These are phyloP conservation scores for Narcine bancroftii DNA, from an alignment of 2,113 vertebrate species.

Conservation along the genomic window DNA sequence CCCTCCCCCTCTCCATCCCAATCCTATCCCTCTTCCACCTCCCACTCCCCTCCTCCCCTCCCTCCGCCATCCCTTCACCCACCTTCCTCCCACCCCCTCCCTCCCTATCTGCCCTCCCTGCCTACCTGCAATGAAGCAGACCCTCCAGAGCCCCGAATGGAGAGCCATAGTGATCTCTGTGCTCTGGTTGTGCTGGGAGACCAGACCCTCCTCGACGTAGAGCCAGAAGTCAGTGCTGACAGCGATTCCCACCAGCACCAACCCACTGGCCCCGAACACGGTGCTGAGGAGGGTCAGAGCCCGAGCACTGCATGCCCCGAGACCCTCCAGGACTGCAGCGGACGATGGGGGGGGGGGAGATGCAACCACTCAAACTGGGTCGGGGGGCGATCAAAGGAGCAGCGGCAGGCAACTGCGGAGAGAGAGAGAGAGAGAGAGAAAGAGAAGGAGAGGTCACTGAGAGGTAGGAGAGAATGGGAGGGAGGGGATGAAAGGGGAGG, in stretches of 20 bases:
- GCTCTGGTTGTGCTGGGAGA: conserved; percentile 83
- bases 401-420: conserved; percentile 27
- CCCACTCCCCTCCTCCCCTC: background rate
- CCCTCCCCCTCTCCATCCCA: background rate
- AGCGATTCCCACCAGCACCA: conserved; percentile 81
- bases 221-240: conserved; percentile 93
- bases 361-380: conserved; percentile 46
- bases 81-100: background rate
- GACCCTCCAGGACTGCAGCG: conserved; percentile 52
- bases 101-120: background rate
- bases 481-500: too few species aligned
- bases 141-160: conserved; percentile 84
- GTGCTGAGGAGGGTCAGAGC: conserved; percentile 86
- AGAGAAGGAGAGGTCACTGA: too few species aligned
- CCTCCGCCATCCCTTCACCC: background rate
- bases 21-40: background rate
- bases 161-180: conserved; percentile 87
- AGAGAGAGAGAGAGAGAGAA: too few species aligned
- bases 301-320: conserved; percentile 85
- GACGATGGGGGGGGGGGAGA: conserved; percentile 38
- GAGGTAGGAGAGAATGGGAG: too few species aligned
- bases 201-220: conserved; percentile 82
- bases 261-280: conserved; percentile 78
- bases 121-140: conserved; percentile 83
- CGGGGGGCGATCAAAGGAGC: conserved; percentile 36